Base-by-base conservation (phyloP, 2,797 vertebrate species). In the Pipistrellus pipistrellus region DNA sequence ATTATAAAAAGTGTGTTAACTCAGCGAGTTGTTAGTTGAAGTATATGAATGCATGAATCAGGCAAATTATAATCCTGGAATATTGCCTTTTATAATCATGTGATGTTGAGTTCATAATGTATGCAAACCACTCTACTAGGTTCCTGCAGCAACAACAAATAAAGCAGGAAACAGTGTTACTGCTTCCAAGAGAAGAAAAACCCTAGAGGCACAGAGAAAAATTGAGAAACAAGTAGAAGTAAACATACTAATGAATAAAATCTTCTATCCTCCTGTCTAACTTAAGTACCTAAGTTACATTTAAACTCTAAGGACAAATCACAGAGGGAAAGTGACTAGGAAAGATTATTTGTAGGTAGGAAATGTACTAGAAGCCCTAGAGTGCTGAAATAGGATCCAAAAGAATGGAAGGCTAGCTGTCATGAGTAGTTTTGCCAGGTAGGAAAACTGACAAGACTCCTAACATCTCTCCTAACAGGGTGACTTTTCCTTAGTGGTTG, bases 41-140 rank as follows among this genome's bases (percentile, higher is more conserved):
- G 76, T n/a, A 83, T 85, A 84, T 68, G 93, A 90, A 92, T 93
- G 66, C 44, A 15, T 81, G 48, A 91, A 68, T 95, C 64, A 88
- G 68, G 69, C 90, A 92, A 86, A 72, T 75, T 32, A 25, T 51
- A 89, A 76, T 91, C 25, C 23, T 91, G 32, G 32, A 82, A 41
- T 72, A 73, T 55, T 93, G 71, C 72, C 66, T 93, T 89, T 93
- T 84, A 59, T 41, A 83, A 72, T 83, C 30, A 46, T 38, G 12
- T 88, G 20, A 59, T 75, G 86, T 96, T 83, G 4, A 93, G 64
- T 90, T 94, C 27, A 57, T 76, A 94, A 69, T 32, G 10, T 88
- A 68, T 87, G n/a, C 69, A 88, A 53, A 88, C 27, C n/a, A 44
- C n/a, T 75, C 25, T 21, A 6, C 44, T 94, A 85, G 68, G 35